phyloP scores from a whole-genome alignment of 2,888 invertebrate genomes.

The Sesia apiformis region DNA sequence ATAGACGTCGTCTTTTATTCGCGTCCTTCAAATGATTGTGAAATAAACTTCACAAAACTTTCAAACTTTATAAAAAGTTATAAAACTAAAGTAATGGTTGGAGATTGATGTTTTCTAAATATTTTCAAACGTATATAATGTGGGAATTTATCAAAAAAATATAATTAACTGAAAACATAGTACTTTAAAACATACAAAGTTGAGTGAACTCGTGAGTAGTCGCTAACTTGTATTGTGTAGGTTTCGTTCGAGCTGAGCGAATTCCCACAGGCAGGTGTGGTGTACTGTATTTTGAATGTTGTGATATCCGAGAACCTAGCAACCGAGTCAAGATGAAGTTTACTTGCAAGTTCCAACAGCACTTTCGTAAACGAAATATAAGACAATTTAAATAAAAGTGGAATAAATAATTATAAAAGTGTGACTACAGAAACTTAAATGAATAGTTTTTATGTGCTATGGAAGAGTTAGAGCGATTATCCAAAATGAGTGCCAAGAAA shows the following conservation, averaged over 20 bases:
- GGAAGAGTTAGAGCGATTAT: slow-evolving; percentile 64
- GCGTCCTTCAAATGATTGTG: slow-evolving; percentile 46
- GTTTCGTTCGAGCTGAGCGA: slow-evolving; percentile 8
- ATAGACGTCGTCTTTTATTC: slow-evolving; percentile 2
- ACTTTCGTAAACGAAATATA: no score
- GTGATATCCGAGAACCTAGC: slow-evolving; percentile 61
- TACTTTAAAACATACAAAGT: slow-evolving; percentile 29
- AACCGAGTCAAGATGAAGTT: slow-evolving; percentile 36
- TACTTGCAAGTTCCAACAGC: no score
- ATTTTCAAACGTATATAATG: background rate
- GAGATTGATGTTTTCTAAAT: background rate
- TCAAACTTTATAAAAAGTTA: slow-evolving; percentile 41
- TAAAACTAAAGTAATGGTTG: slow-evolving; percentile 11
- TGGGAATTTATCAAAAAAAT: background rate
- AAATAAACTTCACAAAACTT: slow-evolving; percentile 50
- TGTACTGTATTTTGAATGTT: slow-evolving; percentile 49
- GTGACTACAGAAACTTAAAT: background rate
- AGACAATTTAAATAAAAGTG: no score
- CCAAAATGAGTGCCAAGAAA: slow-evolving; percentile 47
- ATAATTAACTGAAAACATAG: background rate
- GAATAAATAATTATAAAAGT: background rate
- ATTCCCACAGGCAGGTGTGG: slow-evolving; percentile 22
- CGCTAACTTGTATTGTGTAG: background rate
- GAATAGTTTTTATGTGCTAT: slow-evolving; percentile 29
- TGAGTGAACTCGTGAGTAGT: slow-evolving; percentile 59